Evolutionary conservation across 2,888 invertebrate species (phyloP), one percentile per base, ranked within the genome.

Genomic region (Sthenelais limicola): DNA sequence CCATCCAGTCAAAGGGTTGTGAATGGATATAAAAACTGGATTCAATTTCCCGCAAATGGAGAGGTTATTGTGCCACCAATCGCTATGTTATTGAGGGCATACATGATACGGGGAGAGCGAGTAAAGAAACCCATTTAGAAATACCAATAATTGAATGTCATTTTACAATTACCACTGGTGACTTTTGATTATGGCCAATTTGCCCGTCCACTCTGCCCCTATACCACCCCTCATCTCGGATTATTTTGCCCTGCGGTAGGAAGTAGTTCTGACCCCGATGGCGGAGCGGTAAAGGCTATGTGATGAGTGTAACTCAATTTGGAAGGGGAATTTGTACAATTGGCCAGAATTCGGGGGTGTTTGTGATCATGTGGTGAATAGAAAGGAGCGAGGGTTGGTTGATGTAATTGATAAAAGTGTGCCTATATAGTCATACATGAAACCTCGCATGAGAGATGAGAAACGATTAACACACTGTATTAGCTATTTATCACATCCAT

Each of bases 171-270:
- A 62, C 62, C 38, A 38, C 5, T 43, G 62, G 9, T 43, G 38
- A 62, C 62, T 62, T 62, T 38, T 62, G 62, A 62, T 62, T 62
- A 62, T 43, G 38, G n/a, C 38, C 62, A 62, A 62, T 62, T 62
- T 62, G 62, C 62, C 2, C 3, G 18, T 24, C 62, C 9, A n/a
- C n/a, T n/a, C 9, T n/a, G 9, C 51, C 9, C 54, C 28, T 26
- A 9, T 24, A 38, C 35, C n/a, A 7, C 7, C 38, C 24, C 35
- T 62, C 35, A 43, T 35, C 38, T 35, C 62, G 38, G 62, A 62
- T 35, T 62, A 62, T 62, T 62, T 62, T 62, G 62, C 38, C 38
- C 38, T 26, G 62, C 62, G 62, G 62, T 38, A 62, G 62, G 35
- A 38, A 43, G 35, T 2, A 18, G 35, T 28, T n/a, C 38, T 62